Conservation (phyloP, 64 coral and sea anemone species). For the Actinia equina region DNA sequence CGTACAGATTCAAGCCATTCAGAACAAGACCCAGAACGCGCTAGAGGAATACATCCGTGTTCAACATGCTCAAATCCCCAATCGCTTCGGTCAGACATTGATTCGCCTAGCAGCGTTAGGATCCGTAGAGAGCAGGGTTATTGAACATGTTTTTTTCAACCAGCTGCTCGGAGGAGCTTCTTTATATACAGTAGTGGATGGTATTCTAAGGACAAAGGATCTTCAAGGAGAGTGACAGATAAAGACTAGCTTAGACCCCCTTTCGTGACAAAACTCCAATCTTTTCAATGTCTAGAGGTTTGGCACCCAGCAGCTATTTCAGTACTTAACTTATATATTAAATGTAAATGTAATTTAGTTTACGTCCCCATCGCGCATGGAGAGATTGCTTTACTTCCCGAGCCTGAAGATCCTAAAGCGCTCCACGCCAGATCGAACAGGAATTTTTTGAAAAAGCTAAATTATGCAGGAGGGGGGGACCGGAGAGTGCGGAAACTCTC, state of each 20-base stretch:
- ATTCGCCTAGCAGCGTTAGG: slow-evolving; percentile 64
- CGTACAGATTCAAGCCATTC: slow-evolving; percentile 83
- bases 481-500: no score
- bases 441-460: no score
- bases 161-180: slow-evolving; percentile 64
- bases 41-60: slow-evolving; percentile 80
- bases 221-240: slow-evolving; percentile 4
- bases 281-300: not conserved
- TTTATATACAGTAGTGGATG: slow-evolving; percentile 70
- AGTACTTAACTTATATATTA: no score
- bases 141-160: slow-evolving; percentile 87
- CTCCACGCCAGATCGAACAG: no score
- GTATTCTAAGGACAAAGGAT: slow-evolving; percentile 72
- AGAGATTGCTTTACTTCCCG: no score
- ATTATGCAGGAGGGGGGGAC: no score
- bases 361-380: no score
- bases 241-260: not conserved
- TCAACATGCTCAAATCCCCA: slow-evolving; percentile 41
- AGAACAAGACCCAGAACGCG: slow-evolving; percentile 89
- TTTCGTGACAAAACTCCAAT: not conserved
- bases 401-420: no score
- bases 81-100: slow-evolving; percentile 75
- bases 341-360: no score
- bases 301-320: no score
- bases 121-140: slow-evolving; percentile 50